Percentiles rank a stretch among this genome's conserved stretches.
phyloP scores from a whole-genome alignment of 1,140 invertebrate genomes.

The Ylistrum balloti region DNA sequence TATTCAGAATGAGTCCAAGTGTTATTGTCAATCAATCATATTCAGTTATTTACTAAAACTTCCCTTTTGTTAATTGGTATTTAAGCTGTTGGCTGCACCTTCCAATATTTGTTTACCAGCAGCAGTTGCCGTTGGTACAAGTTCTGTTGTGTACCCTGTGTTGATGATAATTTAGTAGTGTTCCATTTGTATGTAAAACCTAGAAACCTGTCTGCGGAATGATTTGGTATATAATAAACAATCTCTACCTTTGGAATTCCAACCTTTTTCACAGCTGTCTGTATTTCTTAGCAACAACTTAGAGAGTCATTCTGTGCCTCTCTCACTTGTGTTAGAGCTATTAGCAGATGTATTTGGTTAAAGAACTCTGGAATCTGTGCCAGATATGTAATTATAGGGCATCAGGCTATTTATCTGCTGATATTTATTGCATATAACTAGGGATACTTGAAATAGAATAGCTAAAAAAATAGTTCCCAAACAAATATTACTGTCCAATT shows the following conservation, averaged over 20 bases:
- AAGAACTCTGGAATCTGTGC: not conserved
- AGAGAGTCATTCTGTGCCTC: not conserved
- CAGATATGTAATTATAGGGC: not conserved
- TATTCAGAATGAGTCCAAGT: not conserved
- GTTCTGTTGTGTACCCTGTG: not conserved
- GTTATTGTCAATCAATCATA: conserved; percentile 29
- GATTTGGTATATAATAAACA: not conserved
- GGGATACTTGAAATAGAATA: not conserved
- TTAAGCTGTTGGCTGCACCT: conserved; percentile 3
- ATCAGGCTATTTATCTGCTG: not conserved
- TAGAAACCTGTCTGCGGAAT: not conserved
- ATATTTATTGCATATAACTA: too few relatives aligned
- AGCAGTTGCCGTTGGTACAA: not conserved
- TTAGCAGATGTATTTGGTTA: conserved; percentile 26
- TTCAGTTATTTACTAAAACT: not conserved
- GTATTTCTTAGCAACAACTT: not conserved
- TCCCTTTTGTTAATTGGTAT: not conserved
- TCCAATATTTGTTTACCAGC: not conserved
- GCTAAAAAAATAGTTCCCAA: not conserved
- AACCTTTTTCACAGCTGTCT: conserved; percentile 3
- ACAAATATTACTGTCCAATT: not conserved
- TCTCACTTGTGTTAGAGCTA: conserved; percentile 10
- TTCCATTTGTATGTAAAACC: not conserved
- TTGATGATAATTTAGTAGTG: not conserved
- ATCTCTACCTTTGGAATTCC: not conserved